phyloP scores from a whole-genome alignment of 2,888 invertebrate genomes.

The Harmothoe impar region DNA sequence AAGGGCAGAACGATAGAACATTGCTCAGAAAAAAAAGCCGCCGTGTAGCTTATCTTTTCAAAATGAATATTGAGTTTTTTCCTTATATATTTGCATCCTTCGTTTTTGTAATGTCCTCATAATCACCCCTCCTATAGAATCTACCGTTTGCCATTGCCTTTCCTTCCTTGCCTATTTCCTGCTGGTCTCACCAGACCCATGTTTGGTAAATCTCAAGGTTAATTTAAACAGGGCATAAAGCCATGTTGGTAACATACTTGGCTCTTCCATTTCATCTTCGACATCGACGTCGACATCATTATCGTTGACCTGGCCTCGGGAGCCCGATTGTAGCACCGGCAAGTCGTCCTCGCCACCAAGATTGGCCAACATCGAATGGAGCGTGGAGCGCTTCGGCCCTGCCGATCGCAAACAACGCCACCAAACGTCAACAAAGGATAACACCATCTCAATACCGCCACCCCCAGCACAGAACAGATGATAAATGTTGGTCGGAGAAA shows the following conservation, averaged over 20 bases:
- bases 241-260: slow-evolving; percentile 72
- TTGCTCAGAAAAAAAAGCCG: slow-evolving; percentile 12
- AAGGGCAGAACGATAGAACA: slow-evolving; percentile 18
- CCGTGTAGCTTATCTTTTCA: neutral
- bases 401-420: slow-evolving; percentile 66
- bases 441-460: slow-evolving; percentile 34
- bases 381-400: slow-evolving; percentile 84
- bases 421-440: slow-evolving; percentile 53
- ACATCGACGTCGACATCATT: slow-evolving; percentile 71
- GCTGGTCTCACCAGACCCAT: neutral
- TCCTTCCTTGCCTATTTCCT: neutral
- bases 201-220: neutral
- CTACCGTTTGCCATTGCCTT: too few relatives aligned
- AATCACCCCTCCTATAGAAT: too few relatives aligned
- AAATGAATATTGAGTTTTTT: too few relatives aligned
- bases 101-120: too few relatives aligned
- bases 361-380: slow-evolving; percentile 84
- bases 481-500: neutral
- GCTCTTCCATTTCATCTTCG: slow-evolving; percentile 71
- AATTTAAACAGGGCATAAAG: slow-evolving; percentile 12
- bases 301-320: slow-evolving; percentile 72
- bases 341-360: slow-evolving; percentile 79
- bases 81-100: too few relatives aligned
- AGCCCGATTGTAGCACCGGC: slow-evolving; percentile 63
- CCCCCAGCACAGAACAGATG: slow-evolving; percentile 29